Evolutionary conservation across 2,888 invertebrate species (phyloP).

Genomic region (Acrobasis consociella): DNA sequence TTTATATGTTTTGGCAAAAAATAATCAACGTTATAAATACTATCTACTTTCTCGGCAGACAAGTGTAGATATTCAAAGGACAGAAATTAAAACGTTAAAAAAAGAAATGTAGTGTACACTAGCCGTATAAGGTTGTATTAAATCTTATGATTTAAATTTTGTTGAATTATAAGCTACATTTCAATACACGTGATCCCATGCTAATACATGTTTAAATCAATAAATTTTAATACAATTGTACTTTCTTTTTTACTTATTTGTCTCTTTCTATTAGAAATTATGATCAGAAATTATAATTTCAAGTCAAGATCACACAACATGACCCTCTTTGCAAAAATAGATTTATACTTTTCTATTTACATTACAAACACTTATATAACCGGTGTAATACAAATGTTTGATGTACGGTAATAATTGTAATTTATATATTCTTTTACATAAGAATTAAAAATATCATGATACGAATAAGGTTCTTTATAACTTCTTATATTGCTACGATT

Average conservation of each 20-base stretch:
- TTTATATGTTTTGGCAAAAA: too few species aligned
- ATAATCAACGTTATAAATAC: too few species aligned
- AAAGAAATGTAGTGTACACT: slow-evolving; percentile 9
- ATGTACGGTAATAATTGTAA: too few species aligned
- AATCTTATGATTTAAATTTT: not conserved
- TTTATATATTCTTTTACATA: too few species aligned
- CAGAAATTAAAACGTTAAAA: too few species aligned
- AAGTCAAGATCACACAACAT: not conserved
- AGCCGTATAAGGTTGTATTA: slow-evolving; percentile 5
- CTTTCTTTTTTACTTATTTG: slow-evolving; percentile 22
- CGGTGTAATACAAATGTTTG: too few species aligned
- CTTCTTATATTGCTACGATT: too few species aligned
- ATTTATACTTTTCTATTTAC: not conserved
- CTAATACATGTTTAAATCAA: slow-evolving; percentile 33
- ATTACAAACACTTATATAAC: too few species aligned
- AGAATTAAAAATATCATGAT: too few species aligned
- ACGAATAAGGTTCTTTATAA: too few species aligned
- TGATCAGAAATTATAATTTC: slow-evolving; percentile 11
- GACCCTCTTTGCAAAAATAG: not conserved
- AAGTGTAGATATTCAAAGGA: too few species aligned
- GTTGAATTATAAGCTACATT: slow-evolving; percentile 3
- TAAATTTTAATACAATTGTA: slow-evolving; percentile 26
- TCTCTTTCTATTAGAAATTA: slow-evolving; percentile 4
- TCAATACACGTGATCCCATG: slow-evolving; percentile 43
- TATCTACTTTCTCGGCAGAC: too few species aligned